phyloP scores from a whole-genome alignment of 2,888 invertebrate species.

The Caenorhabditis uteleia region DNA sequence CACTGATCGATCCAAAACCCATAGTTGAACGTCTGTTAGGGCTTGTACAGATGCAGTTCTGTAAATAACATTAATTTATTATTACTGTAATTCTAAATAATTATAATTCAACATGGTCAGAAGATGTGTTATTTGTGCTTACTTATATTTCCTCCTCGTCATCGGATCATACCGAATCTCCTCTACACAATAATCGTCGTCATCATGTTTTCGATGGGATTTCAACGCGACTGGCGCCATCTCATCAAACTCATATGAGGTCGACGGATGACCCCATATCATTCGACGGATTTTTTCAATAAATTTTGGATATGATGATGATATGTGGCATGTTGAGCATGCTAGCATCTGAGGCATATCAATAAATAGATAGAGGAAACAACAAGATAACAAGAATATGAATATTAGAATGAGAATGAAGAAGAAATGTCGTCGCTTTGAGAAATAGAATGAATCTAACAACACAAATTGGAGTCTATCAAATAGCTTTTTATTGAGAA shows the following conservation, averaged over 20 bases:
- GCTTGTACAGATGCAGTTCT: slow-evolving; percentile 74
- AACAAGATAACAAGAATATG: no score
- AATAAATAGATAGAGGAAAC: no score
- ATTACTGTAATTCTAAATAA: slow-evolving; percentile 5
- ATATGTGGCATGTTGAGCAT: slow-evolving; percentile 34
- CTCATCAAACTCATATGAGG: slow-evolving; percentile 26
- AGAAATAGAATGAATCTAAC: no score
- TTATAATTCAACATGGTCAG: neutral
- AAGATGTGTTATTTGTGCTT: neutral
- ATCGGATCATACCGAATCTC: slow-evolving; percentile 27
- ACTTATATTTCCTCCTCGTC: neutral
- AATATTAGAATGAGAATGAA: no score
- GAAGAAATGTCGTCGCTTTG: no score
- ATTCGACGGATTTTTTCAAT: slow-evolving; percentile 30
- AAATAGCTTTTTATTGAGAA: neutral
- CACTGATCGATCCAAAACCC: slow-evolving; percentile 85
- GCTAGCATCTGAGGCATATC: slow-evolving; percentile 4
- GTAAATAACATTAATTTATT: slow-evolving; percentile 27
- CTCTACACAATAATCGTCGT: slow-evolving; percentile 34
- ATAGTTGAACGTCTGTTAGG: slow-evolving; percentile 82
- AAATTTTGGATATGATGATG: slow-evolving; percentile 30
- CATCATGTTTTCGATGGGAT: slow-evolving; percentile 24
- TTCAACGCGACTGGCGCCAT: slow-evolving; percentile 25
- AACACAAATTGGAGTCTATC: no score
- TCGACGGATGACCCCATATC: slow-evolving; percentile 30